These are phyloP conservation scores for Temnothorax rugatulus DNA, from an alignment of 2,888 invertebrate genomes.

Conservation along the genomic window DNA sequence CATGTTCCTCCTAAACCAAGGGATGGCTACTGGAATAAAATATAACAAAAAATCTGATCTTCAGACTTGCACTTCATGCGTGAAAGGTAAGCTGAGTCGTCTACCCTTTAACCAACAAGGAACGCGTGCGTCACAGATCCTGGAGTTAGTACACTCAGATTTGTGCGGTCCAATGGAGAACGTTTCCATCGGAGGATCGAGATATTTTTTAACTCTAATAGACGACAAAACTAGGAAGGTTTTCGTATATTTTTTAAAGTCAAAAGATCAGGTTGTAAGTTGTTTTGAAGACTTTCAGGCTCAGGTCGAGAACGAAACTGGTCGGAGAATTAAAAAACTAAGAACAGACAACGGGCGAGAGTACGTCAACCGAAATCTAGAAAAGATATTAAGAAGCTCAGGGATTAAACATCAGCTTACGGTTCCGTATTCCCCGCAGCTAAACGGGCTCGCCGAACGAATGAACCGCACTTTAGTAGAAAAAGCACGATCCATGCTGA, in stretches of 20 bases:
- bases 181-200: not conserved
- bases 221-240: not conserved
- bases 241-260: not conserved
- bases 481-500: no score
- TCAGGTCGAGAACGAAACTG: no score
- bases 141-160: not conserved
- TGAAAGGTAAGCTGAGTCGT: not conserved
- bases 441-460: not conserved
- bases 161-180: not conserved
- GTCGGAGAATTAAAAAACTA: no score
- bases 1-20: no score
- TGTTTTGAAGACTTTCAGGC: not conserved
- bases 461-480: not conserved
- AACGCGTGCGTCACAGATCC: not conserved
- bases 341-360: no score
- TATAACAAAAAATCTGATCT: no score
- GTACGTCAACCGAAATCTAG: not conserved
- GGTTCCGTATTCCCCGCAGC: not conserved
- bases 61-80: no score
- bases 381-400: not conserved
- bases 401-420: not conserved
- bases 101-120: not conserved
- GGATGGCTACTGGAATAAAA: no score
- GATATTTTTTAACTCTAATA: not conserved
- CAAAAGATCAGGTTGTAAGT: not conserved